Conservation (phyloP, 2,797 vertebrate genomes). For the Pipistrellus pipistrellus region DNA sequence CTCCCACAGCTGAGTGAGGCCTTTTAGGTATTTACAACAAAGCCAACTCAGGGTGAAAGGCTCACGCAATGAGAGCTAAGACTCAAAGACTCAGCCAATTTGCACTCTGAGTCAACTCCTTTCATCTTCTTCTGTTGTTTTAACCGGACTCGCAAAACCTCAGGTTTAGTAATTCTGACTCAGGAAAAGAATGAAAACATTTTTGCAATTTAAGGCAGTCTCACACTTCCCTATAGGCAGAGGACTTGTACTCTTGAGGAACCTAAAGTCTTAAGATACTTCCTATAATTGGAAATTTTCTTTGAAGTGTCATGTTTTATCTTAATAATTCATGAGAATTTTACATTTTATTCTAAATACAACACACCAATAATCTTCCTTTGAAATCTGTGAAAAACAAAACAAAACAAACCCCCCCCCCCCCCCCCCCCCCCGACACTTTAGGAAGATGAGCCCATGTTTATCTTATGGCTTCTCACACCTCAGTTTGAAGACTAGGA, state of each 20-base stretch:
- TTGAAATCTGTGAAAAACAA: constrained; percentile 18
- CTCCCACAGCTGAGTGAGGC: neutral
- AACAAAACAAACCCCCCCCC: no score
- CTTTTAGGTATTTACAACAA: constrained; percentile 11
- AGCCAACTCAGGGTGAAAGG: constrained; percentile 29
- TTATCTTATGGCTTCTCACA: constrained; percentile 5
- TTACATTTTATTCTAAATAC: constrained; percentile 51
- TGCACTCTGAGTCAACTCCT: neutral
- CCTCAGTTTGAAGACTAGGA: constrained; percentile 58
- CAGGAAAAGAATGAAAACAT: constrained; percentile 43
- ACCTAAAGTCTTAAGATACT: neutral
- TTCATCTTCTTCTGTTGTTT: constrained; percentile 12
- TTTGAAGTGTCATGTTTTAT: constrained; percentile 55
- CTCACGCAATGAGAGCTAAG: neutral
- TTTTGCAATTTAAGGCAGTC: constrained; percentile 57
- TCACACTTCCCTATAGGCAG: constrained; percentile 26
- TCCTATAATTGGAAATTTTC: constrained; percentile 38
- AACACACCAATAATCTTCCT: neutral
- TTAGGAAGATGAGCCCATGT: constrained; percentile 35
- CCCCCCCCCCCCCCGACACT: neutral
- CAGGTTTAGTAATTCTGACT: constrained; percentile 52
- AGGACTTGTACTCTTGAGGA: neutral
- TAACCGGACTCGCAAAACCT: constrained; percentile 48
- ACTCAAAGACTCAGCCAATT: constrained; percentile 22
- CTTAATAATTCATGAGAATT: constrained; percentile 62